Percentiles rank a stretch among this genome's conserved stretches.
Evolutionary conservation across 1,140 invertebrate genomes (phyloP).

Genomic region (Heliconius melpomene): DNA sequence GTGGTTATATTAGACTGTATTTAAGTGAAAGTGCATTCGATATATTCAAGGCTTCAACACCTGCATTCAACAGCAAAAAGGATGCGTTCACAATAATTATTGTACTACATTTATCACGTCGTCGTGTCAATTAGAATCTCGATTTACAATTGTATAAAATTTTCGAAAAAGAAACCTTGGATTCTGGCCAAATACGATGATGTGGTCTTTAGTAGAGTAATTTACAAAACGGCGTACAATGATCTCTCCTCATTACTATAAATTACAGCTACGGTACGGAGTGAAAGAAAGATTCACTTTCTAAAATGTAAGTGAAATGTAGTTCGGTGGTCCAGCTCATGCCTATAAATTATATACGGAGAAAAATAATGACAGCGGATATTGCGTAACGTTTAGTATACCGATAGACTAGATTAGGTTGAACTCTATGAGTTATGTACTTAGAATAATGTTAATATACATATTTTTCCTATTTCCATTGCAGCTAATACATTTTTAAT

Average conservation of each 20-base stretch:
- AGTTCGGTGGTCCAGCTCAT: constrained; percentile 47
- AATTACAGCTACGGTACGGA: constrained; percentile 62
- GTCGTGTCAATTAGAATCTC: constrained; percentile 48
- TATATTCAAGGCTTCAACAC: constrained; percentile 63
- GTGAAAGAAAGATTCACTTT: constrained; percentile 78
- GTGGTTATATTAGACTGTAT: constrained; percentile 32
- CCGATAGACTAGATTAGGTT: constrained; percentile 1
- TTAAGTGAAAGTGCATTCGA: constrained; percentile 64
- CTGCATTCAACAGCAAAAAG: constrained; percentile 49
- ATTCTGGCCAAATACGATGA: constrained; percentile 51
- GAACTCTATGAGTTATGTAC: background rate
- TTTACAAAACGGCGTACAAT: constrained; percentile 65
- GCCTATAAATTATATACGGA: constrained; percentile 53
- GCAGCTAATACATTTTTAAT: background rate
- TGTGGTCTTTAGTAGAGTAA: constrained; percentile 50
- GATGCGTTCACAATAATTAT: constrained; percentile 48
- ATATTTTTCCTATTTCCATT: background rate
- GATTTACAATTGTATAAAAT: constrained; percentile 45
- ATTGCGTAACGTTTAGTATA: constrained; percentile 45
- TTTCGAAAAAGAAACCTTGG: constrained; percentile 54
- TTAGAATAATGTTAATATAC: background rate
- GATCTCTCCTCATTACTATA: constrained; percentile 73
- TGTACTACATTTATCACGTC: constrained; percentile 43
- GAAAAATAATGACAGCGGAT: constrained; percentile 51
- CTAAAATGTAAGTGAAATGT: constrained; percentile 70